Evolutionary conservation across 2,888 invertebrate species (phyloP), one percentile per base, ranked within the genome.

Genomic region (Creontiades dilutus): DNA sequence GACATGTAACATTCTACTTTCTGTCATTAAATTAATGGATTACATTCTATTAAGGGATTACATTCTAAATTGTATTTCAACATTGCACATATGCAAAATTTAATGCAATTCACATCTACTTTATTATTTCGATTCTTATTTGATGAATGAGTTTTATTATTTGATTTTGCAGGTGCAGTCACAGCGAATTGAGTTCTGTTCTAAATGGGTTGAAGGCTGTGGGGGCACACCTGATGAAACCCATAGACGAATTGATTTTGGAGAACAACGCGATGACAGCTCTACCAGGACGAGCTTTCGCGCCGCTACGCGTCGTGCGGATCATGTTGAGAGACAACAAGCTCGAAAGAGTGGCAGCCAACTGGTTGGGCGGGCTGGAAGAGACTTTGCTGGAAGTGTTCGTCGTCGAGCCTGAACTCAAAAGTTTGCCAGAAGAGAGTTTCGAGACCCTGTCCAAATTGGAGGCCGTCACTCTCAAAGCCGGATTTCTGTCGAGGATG

Each of bases 241-340:
- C 96, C 7, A 96, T 98, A 92, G 98, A 97, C 93, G 97, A 98
- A 93, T 93, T 98, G 87, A 97, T 98, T 91, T 94, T 98, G 92
- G 98, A 98, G 94, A 97, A 97, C 92, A 98, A 97, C 93, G 96
- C 96, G 92, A 94, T 98, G 81, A 97, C 97, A 13, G 96, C 97
- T 0, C 92, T 98, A n/a, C 97, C 97, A 0, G 97, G 97, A 9
- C 95, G 96, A 91, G 95, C 96, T 90, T 97, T 97, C 93, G 95
- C 96, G 90, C 95, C 96, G 91, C 93, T 97, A 85, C 95, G 96
- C 93, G 96, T 97, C 46, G 94, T 96, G 55, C 95, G 98, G 48
- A 93, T 98, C 57, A 97, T 98, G 97, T 93, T 98, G 90, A 95
- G 97, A 0, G 96, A 97, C 92, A 98, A 97, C 93, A 96, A 96